Base-by-base conservation (phyloP, 2,113 vertebrate genomes). In the Limnothrissa miodon region DNA sequence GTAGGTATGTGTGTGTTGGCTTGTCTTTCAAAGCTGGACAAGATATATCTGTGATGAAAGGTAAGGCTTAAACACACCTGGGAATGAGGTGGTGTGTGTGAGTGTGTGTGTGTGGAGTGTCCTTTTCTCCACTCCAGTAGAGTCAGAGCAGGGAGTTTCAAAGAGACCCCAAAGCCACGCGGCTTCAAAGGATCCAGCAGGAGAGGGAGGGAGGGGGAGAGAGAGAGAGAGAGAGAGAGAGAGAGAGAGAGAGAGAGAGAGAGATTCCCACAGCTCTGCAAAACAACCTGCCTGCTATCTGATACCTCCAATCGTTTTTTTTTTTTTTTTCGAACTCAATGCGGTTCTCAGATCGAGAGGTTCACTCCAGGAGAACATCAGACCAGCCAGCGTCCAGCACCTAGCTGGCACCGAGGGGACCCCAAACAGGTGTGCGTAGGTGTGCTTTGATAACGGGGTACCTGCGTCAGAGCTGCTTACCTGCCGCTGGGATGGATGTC, bases 401-500 rank as follows among this genome's bases (percentile, higher is more conserved):
- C n/a, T n/a, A n/a, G n/a, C n/a, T n/a, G n/a, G n/a, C n/a, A n/a
- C n/a, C n/a, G n/a, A n/a, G n/a, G n/a, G 42, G 42, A 2, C 6
- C 42, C 2, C 42, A 42, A 4, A 42, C 42, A 42, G n/a, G 42
- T 21, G 10, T 15, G 11, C 4, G 5, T 0, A 23, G 4, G 19
- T 15, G 48, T 21, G 48, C 51, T 56, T 56, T 56, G 51, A 56
- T 23, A 23, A 70, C 15, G 36, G 42, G 1, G 7, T 0, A 56
- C 23, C 36, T 36, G 84, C 44, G n/a, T 17, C 23, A 53, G 6
- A 59, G 44, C 10, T 42, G 29, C 80, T 86, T 95, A 99, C 98
- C 98, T 95, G 96, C 93, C 78, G 92, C 81, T 13, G 97, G 93
- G 87, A 99, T 94, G 74, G 96, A 97, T 78, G 90, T 93, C 25